Conservation (phyloP, 2,888 invertebrate genomes). For the Cabera pusaria region DNA sequence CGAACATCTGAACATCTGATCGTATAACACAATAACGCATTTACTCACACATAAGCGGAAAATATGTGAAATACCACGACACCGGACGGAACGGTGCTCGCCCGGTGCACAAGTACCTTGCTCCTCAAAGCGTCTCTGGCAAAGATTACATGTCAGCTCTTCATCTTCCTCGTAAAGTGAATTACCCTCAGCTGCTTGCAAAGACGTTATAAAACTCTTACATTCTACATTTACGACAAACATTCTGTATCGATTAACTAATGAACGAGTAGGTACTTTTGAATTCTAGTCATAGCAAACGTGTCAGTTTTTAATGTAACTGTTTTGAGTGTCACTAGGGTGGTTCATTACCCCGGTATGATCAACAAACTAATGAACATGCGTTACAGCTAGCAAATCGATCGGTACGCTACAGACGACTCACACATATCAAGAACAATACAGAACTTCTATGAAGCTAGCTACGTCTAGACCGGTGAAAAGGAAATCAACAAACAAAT, state of each 20-base stretch:
- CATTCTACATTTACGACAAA: constrained; percentile 55
- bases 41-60: constrained; percentile 82
- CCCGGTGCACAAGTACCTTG: constrained; percentile 86
- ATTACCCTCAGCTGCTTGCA: constrained; percentile 86
- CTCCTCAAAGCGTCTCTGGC: constrained; percentile 90
- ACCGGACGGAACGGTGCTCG: constrained; percentile 65
- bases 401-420: constrained; percentile 29
- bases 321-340: constrained; percentile 27
- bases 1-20: constrained; percentile 49
- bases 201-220: constrained; percentile 83
- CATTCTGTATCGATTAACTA: constrained; percentile 28
- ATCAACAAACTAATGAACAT: constrained; percentile 44
- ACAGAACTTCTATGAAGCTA: constrained; percentile 28
- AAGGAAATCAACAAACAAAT: constrained; percentile 40
- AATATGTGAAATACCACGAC: constrained; percentile 68
- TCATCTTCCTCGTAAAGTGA: constrained; percentile 85
- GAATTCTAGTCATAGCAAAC: constrained; percentile 19
- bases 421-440: constrained; percentile 27
- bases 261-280: constrained; percentile 25
- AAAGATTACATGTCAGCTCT: constrained; percentile 88
- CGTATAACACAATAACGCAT: constrained; percentile 77
- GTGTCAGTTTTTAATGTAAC: constrained; percentile 19
- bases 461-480: constrained; percentile 24
- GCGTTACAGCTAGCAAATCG: constrained; percentile 47
- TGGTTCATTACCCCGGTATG: constrained; percentile 36